Base-by-base conservation (phyloP, 2,113 vertebrate genomes). In the Dipodomys stephensi region DNA sequence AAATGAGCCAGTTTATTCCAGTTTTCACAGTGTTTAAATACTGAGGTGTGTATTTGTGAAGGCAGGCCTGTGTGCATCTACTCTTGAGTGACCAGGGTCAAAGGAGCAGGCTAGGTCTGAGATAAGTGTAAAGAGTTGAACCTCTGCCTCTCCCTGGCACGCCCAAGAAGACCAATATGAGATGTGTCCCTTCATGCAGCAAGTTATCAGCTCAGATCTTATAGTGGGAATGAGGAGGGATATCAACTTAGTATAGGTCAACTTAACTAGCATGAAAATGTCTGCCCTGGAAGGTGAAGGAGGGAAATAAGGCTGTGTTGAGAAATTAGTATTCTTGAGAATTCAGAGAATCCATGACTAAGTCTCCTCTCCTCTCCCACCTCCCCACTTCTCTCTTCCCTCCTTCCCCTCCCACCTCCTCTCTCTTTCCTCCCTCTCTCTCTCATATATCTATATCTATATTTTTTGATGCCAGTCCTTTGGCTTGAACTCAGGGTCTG, bases 321-420 rank as follows among this genome's bases (percentile, higher is more conserved):
- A 92, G 44, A 95, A 90, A 71, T 90, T 32, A 87, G 74, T 44
- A 71, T 16, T 83, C 60, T 4, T 78, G 67, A 72, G 53, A 95
- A 82, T 68, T 83, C 65, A 93, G 2, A 64, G 87, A 91, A 93
- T 62, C 53, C 46, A 35, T 6, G 8, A 27, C 44, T 46, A 71
- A 27, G 44, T 71, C 67, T 25, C 25, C 25, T 30, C 49, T 49
- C 49, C 49, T 49, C 10, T 49, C 49, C 49, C 67, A 32, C 25
- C 25, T 30, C 49, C 12, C 12, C 49, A 11, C 49, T 12, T 12
- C 49, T 49, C 49, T 49, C 49, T 15, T 18, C 57, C 49, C 49
- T 49, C 12, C 49, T 49, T 12, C 49, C 49, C 12, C 49, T 49
- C 49, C 49, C 4, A 39, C 39, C 39, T 39, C 39, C 39, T 39